phyloP scores from a whole-genome alignment of 2,113 vertebrate genomes.

The Cyprinodon tularosa region DNA sequence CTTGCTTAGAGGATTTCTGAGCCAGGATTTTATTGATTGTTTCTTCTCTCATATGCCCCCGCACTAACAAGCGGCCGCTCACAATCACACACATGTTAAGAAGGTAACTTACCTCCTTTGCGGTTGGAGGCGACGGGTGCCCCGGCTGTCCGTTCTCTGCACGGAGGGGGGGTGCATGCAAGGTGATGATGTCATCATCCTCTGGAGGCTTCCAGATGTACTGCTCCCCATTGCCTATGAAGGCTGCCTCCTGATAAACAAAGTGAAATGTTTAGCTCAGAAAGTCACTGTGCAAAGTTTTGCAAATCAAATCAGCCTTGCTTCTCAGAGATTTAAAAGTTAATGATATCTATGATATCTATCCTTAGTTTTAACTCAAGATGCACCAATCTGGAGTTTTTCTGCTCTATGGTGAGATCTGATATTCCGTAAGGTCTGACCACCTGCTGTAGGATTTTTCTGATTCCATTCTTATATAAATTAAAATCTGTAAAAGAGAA shows the following conservation, averaged over 20 bases:
- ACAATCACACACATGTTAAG: neutral
- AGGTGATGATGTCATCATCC: constrained; percentile 76
- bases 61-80: neutral
- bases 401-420: no score
- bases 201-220: constrained; percentile 86
- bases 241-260: constrained; percentile 75
- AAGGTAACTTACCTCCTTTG: constrained; percentile 73
- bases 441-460: no score
- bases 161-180: constrained; percentile 65
- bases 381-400: no score
- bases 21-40: neutral
- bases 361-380: no score
- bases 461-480: no score
- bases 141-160: constrained; percentile 68
- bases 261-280: constrained; percentile 15
- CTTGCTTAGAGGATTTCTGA: constrained; percentile 9
- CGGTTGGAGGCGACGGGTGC: constrained; percentile 62
- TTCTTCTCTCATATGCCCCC: neutral
- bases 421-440: no score
- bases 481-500: no score
- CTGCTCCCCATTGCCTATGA: constrained; percentile 83
- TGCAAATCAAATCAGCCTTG: neutral
- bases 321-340: neutral
- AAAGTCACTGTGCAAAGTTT: neutral
- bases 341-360: no score